Base-by-base conservation (phyloP, 2,113 vertebrate genomes). In the Neomonachus schauinslandi region DNA sequence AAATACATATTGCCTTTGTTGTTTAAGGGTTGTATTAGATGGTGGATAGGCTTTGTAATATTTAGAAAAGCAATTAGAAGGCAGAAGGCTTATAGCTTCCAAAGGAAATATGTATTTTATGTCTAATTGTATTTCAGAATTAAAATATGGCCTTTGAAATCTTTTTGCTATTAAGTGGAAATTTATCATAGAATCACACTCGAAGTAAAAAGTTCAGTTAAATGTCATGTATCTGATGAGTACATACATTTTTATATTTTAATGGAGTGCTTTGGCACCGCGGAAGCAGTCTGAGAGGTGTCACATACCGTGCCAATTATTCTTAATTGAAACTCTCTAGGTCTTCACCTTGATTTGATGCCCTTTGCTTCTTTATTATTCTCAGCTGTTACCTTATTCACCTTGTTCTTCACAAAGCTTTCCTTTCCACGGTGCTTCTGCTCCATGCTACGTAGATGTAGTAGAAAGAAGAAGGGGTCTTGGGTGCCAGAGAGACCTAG, bases 91-190 rank as follows among this genome's bases (percentile, higher is more conserved):
- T 14, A 31, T 4, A 76, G 22, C 57, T 82, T 67, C 51, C 14
- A 76, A 91, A 83, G 51, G 51, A 77, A 63, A 63, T 49, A 69
- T 0, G 11, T 59, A 11, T 88, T 92, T 81, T 85, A 82, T 81
- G 83, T 55, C 42, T 69, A 82, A 76, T 55, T 65, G 42, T 59
- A 63, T 87, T 79, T 92, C 33, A 42, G 94, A 91, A 39, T 85
- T 46, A 89, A 97, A 85, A 63, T 69, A 46, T 33, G n/a, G 31
- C 6, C 2, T 89, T 93, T 53, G 57, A 42, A 79, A 46, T 1
- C 9, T 79, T 84, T 80, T 49, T 61, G 33, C 15, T 55, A 84
- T 46, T 91, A 91, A 7, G 19, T 79, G 15, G 24, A 84, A 91
- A 95, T 55, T 39, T 59, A 79, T 53, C 26, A 28, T 26, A 49